A percentile compares a stretch with the other conserved stretches of the same genome.
Conservation (phyloP, 2,113 vertebrate species). For the Oreochromis spilurus region DNA sequence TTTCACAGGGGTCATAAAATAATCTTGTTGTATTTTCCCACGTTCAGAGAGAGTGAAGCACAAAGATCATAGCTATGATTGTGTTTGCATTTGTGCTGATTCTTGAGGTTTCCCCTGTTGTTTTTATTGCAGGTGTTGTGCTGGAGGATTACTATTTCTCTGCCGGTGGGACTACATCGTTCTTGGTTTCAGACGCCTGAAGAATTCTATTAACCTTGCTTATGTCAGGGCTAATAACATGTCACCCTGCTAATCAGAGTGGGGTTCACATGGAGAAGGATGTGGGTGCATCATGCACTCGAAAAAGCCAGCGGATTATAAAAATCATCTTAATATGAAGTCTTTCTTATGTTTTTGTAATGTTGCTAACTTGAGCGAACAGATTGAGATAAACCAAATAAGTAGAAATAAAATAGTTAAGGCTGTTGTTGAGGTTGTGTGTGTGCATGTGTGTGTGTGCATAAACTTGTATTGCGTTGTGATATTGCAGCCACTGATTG, state of each 20-base stretch:
- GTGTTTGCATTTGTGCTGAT: constrained; percentile 22
- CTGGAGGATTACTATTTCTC: constrained; percentile 48
- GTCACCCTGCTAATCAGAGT: constrained; percentile 56
- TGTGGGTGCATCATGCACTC: constrained; percentile 41
- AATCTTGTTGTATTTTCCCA: background rate
- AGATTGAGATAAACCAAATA: constrained; percentile 42
- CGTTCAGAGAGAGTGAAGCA: constrained; percentile 14
- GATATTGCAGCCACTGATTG: constrained; percentile 43
- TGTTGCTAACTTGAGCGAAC: constrained; percentile 26
- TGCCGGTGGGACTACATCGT: constrained; percentile 40
- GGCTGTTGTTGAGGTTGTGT: background rate
- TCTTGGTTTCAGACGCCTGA: constrained; percentile 64
- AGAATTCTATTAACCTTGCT: constrained; percentile 72
- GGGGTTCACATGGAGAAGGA: constrained; percentile 25
- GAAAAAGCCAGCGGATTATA: constrained; percentile 30
- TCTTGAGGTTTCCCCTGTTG: background rate
- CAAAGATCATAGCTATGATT: constrained; percentile 57
- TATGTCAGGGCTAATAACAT: constrained; percentile 68
- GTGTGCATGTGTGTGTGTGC: background rate
- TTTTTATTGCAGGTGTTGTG: background rate
- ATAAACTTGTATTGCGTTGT: constrained; percentile 25
- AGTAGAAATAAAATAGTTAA: constrained; percentile 10
- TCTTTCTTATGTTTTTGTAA: background rate
- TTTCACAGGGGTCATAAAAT: constrained; percentile 54
- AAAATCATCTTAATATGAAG: constrained; percentile 15